These are phyloP conservation scores for Albula glossodonta DNA, from an alignment of 2,113 vertebrate genomes.

Conservation along the genomic window DNA sequence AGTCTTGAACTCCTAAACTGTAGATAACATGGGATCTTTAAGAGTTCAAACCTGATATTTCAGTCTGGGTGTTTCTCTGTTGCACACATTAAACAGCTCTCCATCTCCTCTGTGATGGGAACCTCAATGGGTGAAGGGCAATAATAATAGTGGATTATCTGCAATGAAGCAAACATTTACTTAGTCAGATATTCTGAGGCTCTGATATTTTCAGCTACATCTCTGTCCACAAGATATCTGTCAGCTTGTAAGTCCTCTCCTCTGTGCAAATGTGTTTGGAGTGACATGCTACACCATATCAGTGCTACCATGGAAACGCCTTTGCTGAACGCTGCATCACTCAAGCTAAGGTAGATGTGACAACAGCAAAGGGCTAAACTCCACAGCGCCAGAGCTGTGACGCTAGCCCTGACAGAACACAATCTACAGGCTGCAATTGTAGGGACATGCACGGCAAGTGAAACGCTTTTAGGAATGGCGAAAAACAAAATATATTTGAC, in stretches of 20 bases:
- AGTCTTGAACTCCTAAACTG: not conserved
- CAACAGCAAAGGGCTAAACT: not conserved
- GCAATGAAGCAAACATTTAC: not conserved
- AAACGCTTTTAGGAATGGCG: not conserved
- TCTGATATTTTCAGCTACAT: not conserved
- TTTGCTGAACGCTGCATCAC: not conserved
- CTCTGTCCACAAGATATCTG: slow-evolving; percentile 2
- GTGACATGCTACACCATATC: slow-evolving; percentile 13
- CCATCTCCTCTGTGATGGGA: not conserved
- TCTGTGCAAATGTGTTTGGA: not conserved
- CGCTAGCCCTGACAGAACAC: not conserved
- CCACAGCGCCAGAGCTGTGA: not conserved
- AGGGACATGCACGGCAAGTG: too few relatives aligned
- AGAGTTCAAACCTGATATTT: not conserved
- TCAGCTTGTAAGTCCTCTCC: not conserved
- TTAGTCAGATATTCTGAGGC: not conserved
- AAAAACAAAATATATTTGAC: not conserved
- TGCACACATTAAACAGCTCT: not conserved
- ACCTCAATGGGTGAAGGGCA: not conserved
- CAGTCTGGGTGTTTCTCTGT: not conserved
- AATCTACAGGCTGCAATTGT: not conserved
- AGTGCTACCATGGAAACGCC: slow-evolving; percentile 24
- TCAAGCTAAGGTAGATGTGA: not conserved
- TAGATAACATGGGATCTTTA: not conserved
- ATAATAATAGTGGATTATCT: not conserved